Conservation (phyloP, 2,888 invertebrate species). For the Gasteruption jaculator region DNA sequence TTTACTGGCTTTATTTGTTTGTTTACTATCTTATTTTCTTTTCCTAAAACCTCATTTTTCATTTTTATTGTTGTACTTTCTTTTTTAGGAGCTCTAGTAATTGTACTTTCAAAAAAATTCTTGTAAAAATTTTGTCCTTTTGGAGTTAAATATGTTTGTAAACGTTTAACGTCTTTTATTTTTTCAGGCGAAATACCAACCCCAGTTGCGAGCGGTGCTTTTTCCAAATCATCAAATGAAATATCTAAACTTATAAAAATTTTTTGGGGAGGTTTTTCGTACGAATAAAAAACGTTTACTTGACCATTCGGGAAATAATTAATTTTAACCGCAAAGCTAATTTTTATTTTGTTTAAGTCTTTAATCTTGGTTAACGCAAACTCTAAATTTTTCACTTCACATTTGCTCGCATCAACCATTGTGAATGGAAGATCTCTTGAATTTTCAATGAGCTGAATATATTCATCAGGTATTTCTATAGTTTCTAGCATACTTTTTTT, state of each 20-base stretch:
- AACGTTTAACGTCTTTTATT: background rate
- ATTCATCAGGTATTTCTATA: slow-evolving; percentile 16
- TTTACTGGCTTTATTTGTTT: too few relatives aligned
- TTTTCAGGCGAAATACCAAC: slow-evolving; percentile 1
- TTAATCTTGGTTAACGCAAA: background rate
- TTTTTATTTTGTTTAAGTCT: background rate
- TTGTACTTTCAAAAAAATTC: too few relatives aligned
- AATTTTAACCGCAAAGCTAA: background rate
- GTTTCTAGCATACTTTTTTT: slow-evolving; percentile 13
- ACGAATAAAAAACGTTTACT: background rate
- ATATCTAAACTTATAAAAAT: background rate
- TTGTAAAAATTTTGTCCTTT: background rate
- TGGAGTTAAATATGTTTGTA: background rate
- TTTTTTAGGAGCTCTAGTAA: too few relatives aligned
- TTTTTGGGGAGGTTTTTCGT: background rate
- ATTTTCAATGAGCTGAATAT: slow-evolving; percentile 14
- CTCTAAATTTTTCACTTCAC: background rate
- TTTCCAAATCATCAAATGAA: too few relatives aligned
- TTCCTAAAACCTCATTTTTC: too few relatives aligned
- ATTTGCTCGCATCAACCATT: background rate
- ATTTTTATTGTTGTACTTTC: too few relatives aligned
- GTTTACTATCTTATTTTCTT: too few relatives aligned
- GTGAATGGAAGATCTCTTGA: slow-evolving; percentile 13
- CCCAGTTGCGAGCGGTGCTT: too few relatives aligned
- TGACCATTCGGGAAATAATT: background rate